Percentiles rank a stretch among this genome's conserved stretches.
Conservation (phyloP, 2,888 invertebrate genomes). For the Eupithecia centaureata region DNA sequence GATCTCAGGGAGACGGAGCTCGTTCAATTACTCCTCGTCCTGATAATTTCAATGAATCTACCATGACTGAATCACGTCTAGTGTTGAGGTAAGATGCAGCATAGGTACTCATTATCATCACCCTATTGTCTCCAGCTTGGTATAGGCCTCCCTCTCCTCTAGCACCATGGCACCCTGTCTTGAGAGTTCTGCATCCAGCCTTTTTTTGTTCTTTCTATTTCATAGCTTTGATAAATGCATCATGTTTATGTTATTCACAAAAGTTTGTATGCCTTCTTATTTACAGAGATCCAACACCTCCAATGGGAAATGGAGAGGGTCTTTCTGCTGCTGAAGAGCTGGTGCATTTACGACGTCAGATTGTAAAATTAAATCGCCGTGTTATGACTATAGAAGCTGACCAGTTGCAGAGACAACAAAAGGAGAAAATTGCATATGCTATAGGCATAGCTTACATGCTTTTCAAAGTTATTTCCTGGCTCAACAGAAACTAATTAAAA, state of each 20-base stretch:
- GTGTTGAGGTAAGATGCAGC: slow-evolving; percentile 64
- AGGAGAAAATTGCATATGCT: slow-evolving; percentile 93
- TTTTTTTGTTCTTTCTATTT: background rate
- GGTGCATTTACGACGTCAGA: slow-evolving; percentile 91
- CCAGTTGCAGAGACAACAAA: slow-evolving; percentile 91
- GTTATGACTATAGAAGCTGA: slow-evolving; percentile 95
- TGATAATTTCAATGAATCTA: slow-evolving; percentile 75
- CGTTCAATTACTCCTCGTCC: slow-evolving; percentile 67
- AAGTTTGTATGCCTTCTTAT: slow-evolving; percentile 22
- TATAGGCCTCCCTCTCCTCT: background rate
- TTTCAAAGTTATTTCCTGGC: slow-evolving; percentile 93
- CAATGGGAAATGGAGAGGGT: slow-evolving; percentile 85
- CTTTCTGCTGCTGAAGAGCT: slow-evolving; percentile 90
- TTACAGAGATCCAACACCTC: slow-evolving; percentile 87
- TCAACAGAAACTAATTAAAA: slow-evolving; percentile 80
- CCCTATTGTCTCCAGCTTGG: background rate
- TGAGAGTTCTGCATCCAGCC: background rate
- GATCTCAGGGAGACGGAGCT: slow-evolving; percentile 75
- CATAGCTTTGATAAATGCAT: background rate
- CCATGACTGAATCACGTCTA: slow-evolving; percentile 78
- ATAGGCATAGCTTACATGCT: slow-evolving; percentile 93
- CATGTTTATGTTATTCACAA: background rate
- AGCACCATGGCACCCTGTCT: background rate
- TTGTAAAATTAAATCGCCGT: slow-evolving; percentile 93
- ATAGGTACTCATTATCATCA: slow-evolving; percentile 8